Evolutionary conservation across 2,888 invertebrate species (phyloP).

Genomic region (Heliconius charithonia): DNA sequence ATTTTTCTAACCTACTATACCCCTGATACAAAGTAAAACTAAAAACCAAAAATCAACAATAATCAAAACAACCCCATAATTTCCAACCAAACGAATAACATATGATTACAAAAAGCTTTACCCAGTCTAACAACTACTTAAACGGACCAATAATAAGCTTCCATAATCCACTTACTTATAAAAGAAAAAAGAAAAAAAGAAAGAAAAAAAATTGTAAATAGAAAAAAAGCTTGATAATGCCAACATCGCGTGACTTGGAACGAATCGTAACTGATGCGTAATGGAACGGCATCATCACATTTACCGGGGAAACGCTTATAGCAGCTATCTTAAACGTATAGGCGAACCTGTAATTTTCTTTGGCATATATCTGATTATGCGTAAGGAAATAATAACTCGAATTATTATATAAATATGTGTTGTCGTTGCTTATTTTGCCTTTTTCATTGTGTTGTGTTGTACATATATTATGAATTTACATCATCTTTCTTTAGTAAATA

Average conservation of each 20-base stretch:
- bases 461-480: not conserved
- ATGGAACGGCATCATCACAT: conserved; percentile 80
- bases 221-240: conserved; percentile 71
- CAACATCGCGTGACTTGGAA: conserved; percentile 77
- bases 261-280: conserved; percentile 79
- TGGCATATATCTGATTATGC: conserved; percentile 72
- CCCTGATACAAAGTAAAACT: not conserved
- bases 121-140: not conserved
- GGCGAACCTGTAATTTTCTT: conserved; percentile 52
- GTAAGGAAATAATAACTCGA: conserved; percentile 33
- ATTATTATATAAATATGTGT: conserved; percentile 22
- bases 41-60: not conserved
- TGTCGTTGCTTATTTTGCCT: not conserved
- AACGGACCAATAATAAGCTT: conserved; percentile 14
- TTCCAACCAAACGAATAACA: not conserved
- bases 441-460: conserved; percentile 6
- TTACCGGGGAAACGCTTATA: conserved; percentile 72
- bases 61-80: not conserved
- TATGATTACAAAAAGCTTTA: conserved; percentile 16
- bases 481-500: too few species aligned
- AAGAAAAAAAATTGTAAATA: conserved; percentile 42
- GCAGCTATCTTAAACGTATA: conserved; percentile 71
- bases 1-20: not conserved
- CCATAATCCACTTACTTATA: conserved; percentile 28
- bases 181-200: conserved; percentile 24